Evolutionary conservation across 2,888 invertebrate species (phyloP), one percentile per base, ranked within the genome.

Genomic region (Euplexia lucipara): DNA sequence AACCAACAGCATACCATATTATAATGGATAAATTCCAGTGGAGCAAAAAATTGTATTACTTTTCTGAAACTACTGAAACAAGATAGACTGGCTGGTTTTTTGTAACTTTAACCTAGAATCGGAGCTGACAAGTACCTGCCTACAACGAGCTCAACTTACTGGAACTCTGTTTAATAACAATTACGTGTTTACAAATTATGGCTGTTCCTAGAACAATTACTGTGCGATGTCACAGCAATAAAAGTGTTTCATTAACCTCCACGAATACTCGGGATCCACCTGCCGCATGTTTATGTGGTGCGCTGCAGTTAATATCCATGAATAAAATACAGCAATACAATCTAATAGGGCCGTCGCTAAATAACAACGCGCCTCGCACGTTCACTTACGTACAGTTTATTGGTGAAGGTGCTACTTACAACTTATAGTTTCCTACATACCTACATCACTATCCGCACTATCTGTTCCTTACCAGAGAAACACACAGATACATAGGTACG

Each of bases 201-300:
- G 42, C 20, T 14, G 56, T 63, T 65, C 67, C 35, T 52, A 64
- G 68, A 78, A 74, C 68, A 82, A 79, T 79, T 67, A 75, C 65
- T 67, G 62, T 44, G 58, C 71, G 51, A 67, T 70, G 79, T 70
- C 68, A 75, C 53, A 62, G 62, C 60, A 74, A 74, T 80, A 74
- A 69, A 76, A 79, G 54, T 74, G 66, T 76, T 81, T 76, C 70
- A 81, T 76, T 73, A 76, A 61, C 58, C 49, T 52, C 67, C 63
- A 42, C 60, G 49, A 77, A 75, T 62, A 70, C 65, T 71, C 72
- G 71, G 62, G 78, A 82, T 78, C 73, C 86, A 86, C 86, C 86
- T 88, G 86, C n/a, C 61, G 52, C 78, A 67, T 67, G 64, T 87
- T 87, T 86, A 88, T 84, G 79, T 78, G 68, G 71, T 71, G 62